phyloP scores from a whole-genome alignment of 2,797 vertebrate genomes.

The Rousettus madagascariensis region DNA sequence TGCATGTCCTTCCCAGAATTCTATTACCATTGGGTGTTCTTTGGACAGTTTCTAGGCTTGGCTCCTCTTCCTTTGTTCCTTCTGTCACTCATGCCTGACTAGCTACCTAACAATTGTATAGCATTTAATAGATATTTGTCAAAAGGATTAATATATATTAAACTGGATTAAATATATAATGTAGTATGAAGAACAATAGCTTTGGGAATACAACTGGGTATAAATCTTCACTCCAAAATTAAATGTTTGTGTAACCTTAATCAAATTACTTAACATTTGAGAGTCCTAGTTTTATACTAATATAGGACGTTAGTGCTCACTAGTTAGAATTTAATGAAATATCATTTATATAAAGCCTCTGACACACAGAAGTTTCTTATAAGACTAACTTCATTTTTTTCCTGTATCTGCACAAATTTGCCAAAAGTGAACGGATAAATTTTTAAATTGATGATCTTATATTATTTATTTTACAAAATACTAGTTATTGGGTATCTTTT shows the following conservation, averaged over 20 bases:
- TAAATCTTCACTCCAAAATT: neutral
- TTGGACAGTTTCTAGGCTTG: too few species aligned
- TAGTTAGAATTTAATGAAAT: constrained; percentile 16
- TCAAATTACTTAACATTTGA: constrained; percentile 41
- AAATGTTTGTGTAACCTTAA: neutral
- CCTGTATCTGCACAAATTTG: neutral
- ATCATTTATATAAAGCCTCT: neutral
- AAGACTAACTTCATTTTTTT: neutral
- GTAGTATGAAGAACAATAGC: neutral
- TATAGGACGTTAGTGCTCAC: neutral
- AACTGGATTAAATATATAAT: constrained; percentile 5
- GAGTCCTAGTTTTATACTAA: neutral
- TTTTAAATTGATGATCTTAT: neutral
- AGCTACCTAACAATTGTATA: neutral
- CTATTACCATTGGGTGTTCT: too few species aligned
- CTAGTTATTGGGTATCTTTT: neutral
- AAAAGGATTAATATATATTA: constrained; percentile 19
- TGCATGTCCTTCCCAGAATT: too few species aligned
- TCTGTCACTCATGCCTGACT: too few species aligned
- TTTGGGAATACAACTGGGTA: neutral
- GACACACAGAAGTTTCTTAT: neutral
- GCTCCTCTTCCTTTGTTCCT: too few species aligned
- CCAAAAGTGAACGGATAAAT: neutral
- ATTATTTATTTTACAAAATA: neutral
- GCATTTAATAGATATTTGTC: constrained; percentile 28